phyloP scores from a whole-genome alignment of 2,113 vertebrate genomes.

The Gymnarchus niloticus region DNA sequence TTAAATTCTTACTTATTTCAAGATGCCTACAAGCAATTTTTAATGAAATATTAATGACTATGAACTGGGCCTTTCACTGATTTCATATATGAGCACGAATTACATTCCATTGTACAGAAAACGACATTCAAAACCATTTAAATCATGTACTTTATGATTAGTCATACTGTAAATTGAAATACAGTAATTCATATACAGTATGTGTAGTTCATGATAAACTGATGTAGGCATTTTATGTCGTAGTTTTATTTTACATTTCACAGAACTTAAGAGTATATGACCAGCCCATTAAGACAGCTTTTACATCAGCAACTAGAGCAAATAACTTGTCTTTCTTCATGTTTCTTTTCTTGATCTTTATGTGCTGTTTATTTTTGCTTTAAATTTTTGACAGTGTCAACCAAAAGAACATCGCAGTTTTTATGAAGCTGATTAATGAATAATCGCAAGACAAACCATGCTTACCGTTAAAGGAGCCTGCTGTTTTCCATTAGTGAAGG shows the following conservation, averaged over 20 bases:
- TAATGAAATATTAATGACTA: neutral
- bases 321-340: neutral
- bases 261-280: neutral
- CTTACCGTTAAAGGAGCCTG: neutral
- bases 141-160: neutral
- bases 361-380: neutral
- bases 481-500: constrained; percentile 8
- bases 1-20: neutral
- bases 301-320: neutral
- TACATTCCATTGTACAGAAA: neutral
- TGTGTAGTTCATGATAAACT: neutral
- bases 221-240: neutral
- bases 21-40: neutral
- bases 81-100: neutral
- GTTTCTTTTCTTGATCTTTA: neutral
- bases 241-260: constrained; percentile 7
- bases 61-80: neutral
- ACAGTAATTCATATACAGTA: neutral
- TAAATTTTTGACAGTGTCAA: no score
- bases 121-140: neutral
- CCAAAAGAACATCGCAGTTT: neutral
- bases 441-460: neutral
- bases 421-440: neutral
- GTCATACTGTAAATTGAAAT: neutral
- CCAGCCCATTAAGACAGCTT: neutral